These are phyloP conservation scores for Steromphala cineraria DNA, from an alignment of 2,888 invertebrate species.

Conservation along the genomic window DNA sequence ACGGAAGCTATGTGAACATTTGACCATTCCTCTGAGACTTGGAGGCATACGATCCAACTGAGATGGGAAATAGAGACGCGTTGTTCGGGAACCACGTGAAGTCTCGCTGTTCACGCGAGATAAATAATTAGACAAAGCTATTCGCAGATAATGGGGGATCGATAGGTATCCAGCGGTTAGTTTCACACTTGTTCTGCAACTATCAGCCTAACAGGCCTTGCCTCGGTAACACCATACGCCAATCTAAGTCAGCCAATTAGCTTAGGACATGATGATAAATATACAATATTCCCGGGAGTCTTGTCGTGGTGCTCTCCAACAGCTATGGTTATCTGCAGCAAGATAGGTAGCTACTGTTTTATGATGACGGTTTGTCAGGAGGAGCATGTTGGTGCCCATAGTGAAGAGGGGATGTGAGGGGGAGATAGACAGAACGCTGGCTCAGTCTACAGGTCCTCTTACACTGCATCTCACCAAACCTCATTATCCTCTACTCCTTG, in stretches of 20 bases:
- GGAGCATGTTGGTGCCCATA: background rate
- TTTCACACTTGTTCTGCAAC: background rate
- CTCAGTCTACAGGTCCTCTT: background rate
- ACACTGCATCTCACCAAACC: background rate
- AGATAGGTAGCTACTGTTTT: background rate
- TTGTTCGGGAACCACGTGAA: background rate
- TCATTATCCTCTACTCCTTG: too few relatives aligned
- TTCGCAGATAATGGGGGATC: conserved; percentile 9
- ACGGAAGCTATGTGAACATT: too few relatives aligned
- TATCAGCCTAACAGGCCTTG: background rate
- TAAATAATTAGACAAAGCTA: conserved; percentile 16
- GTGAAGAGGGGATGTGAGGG: background rate
- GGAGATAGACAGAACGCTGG: background rate
- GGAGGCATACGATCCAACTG: too few relatives aligned
- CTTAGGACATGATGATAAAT: conserved; percentile 1
- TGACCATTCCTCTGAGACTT: too few relatives aligned
- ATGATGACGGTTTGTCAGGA: background rate
- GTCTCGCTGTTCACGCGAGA: conserved; percentile 11
- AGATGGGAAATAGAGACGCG: too few relatives aligned
- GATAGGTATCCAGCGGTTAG: conserved; percentile 2
- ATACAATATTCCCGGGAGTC: background rate
- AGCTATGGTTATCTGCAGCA: background rate
- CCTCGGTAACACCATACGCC: background rate
- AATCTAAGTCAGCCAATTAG: conserved; percentile 6
- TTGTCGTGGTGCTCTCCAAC: background rate